Conservation (phyloP, 2,797 vertebrate genomes). For the Miichthys miiuy region DNA sequence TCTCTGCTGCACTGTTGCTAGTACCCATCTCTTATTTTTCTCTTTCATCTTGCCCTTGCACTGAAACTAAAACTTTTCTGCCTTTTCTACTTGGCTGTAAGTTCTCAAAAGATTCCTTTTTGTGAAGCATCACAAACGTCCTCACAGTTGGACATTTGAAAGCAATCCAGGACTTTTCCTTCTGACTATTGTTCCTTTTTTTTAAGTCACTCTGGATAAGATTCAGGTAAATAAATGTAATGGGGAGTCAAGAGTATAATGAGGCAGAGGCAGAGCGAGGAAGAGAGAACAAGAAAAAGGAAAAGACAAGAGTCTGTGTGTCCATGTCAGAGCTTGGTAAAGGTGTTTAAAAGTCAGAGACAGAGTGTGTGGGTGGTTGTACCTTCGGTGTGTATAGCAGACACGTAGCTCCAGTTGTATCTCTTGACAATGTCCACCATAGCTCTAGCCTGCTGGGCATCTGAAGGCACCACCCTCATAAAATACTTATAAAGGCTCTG, state of each 20-base stretch:
- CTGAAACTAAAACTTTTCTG: slow-evolving; percentile 9
- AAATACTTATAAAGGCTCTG: slow-evolving; percentile 89
- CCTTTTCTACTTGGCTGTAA: slow-evolving; percentile 1
- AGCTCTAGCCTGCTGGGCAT: slow-evolving; percentile 95
- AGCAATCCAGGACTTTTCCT: neutral
- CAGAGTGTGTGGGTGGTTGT: slow-evolving; percentile 50
- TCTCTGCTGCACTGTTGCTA: slow-evolving; percentile 22
- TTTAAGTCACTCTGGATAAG: neutral
- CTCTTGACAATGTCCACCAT: slow-evolving; percentile 99
- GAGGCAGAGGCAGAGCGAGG: neutral
- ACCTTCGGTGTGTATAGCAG: slow-evolving; percentile 99
- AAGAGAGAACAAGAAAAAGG: neutral
- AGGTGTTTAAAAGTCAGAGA: slow-evolving; percentile 16
- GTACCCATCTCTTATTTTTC: neutral
- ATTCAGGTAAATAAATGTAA: slow-evolving; percentile 25
- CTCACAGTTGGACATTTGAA: slow-evolving; percentile 6
- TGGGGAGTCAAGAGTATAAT: neutral
- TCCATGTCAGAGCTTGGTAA: slow-evolving; percentile 15
- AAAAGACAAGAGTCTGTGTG: neutral
- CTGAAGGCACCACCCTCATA: slow-evolving; percentile 99
- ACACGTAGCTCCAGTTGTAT: slow-evolving; percentile 99
- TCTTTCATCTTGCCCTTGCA: slow-evolving; percentile 32
- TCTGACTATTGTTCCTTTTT: neutral
- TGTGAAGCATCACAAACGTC: slow-evolving; percentile 11
- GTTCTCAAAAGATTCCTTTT: slow-evolving; percentile 1